Base-by-base conservation (phyloP, 2,113 vertebrate genomes). In the Thymallus thymallus region DNA sequence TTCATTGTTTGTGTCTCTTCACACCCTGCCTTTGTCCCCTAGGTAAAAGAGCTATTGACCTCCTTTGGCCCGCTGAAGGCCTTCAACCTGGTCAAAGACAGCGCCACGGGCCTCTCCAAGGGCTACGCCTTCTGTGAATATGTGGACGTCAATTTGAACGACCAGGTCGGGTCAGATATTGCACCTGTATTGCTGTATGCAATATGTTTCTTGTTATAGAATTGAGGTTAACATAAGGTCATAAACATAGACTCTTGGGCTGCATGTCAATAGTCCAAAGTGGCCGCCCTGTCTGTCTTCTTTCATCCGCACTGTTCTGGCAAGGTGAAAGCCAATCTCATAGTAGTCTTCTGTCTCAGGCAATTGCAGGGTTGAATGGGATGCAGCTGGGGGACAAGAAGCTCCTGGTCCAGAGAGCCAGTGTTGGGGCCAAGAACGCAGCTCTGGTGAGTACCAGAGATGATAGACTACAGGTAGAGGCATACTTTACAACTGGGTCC, bases 381-480 rank as follows among this genome's bases (percentile, higher is more conserved):
- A 97, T 97, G 96, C 96, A 97, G 84, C 89, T 97, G 64, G 96
- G 96, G 55, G 95, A 97, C 86, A 97, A 97, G 93, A 97, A 97
- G 78, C 94, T 97, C 69, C 90, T 97, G 75, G 96, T 97, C 56
- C 96, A 97, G 86, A 93, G 96, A 89, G 96, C 96, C 29, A 97
- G 96, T 30, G 96, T 97, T 80, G 96, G 96, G 80, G 95, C 96
- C 80, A 97, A 97, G 93, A 96, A 95, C 69, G 95, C 95, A 80
- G 94, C 95, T 80, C 91, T 96, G 94, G 96, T 97, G 85, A 91
- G 91, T 41, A 41, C 7, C 35, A 41, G 35, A 41, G 35, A 41
- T 41, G 35, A 41, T 41, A 41, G 91, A 69, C 30, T 60, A 26
- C 24, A 22, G 4, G 23, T 13, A 14, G 62, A 24, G 23, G 22